Evolutionary conservation across 2,113 vertebrate species (phyloP).

Genomic region (Podarcis muralis): DNA sequence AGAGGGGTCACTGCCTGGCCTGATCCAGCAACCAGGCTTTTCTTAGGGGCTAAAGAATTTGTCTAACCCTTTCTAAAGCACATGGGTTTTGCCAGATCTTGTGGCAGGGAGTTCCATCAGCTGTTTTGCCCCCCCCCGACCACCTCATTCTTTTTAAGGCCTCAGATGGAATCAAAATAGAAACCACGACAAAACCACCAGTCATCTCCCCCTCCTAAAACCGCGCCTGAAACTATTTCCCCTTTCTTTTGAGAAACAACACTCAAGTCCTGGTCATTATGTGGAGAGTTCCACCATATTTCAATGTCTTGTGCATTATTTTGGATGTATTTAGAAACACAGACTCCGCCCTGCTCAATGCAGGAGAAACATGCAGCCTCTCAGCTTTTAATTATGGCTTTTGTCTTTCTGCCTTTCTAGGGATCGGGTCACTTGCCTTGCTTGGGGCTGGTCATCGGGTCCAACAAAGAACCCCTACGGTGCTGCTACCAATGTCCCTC

Average conservation of each 20-base stretch:
- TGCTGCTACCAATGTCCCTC: constrained; percentile 69
- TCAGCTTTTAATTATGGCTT: constrained; percentile 26
- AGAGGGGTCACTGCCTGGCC: not conserved
- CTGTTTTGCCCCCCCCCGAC: not conserved
- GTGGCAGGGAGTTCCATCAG: not conserved
- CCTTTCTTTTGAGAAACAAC: too few relatives aligned
- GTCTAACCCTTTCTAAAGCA: too few relatives aligned
- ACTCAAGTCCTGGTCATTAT: too few relatives aligned
- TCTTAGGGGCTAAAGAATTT: not conserved
- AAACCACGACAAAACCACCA: not conserved
- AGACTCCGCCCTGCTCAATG: too few relatives aligned
- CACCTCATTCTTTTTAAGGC: not conserved
- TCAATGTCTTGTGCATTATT: too few relatives aligned
- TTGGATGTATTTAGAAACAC: too few relatives aligned
- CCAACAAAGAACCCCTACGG: not conserved
- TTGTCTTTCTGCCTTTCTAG: constrained; percentile 41
- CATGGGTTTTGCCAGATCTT: not conserved
- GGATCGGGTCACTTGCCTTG: not conserved
- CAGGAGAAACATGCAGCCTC: not conserved
- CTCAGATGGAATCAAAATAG: not conserved
- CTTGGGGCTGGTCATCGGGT: constrained; percentile 24
- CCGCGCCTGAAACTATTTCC: too few relatives aligned
- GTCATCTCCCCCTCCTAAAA: too few relatives aligned
- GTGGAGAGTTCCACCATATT: too few relatives aligned
- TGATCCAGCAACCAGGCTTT: not conserved